Percentiles rank a stretch among this genome's conserved stretches.
phyloP scores from a whole-genome alignment of 1,140 invertebrate species.

The Littorina saxatilis region DNA sequence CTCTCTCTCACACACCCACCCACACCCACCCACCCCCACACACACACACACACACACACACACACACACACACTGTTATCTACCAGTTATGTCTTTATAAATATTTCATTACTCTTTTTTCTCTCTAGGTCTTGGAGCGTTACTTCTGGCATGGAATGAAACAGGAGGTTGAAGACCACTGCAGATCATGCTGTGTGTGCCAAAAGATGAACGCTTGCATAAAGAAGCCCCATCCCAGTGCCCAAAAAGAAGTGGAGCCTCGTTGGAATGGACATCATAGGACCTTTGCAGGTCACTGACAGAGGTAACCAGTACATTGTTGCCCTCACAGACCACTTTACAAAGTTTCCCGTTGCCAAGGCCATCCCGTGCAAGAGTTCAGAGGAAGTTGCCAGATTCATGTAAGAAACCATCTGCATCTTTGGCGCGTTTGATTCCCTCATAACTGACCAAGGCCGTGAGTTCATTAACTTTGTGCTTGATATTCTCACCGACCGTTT shows the following conservation, averaged over 20 bases:
- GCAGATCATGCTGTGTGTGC: neutral
- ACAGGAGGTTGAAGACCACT: neutral
- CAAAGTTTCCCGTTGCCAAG: conserved; percentile 23
- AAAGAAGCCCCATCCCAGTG: neutral
- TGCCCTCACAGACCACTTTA: conserved; percentile 33
- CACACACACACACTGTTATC: too few relatives aligned
- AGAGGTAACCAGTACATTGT: conserved; percentile 15
- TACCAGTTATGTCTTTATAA: too few relatives aligned
- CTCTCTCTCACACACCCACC: too few relatives aligned
- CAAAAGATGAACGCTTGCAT: neutral
- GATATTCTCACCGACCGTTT: conserved; percentile 29
- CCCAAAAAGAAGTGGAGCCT: neutral
- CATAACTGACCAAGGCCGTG: conserved; percentile 33
- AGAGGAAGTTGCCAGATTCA: neutral
- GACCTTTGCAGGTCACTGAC: neutral
- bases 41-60: too few relatives aligned
- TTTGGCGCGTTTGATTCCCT: conserved; percentile 14
- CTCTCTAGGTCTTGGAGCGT: too few relatives aligned
- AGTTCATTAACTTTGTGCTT: conserved; percentile 32
- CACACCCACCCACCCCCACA: too few relatives aligned
- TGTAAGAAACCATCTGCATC: neutral
- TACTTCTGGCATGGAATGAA: neutral
- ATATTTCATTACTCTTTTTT: too few relatives aligned
- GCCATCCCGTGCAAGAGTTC: conserved; percentile 26
- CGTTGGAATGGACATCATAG: neutral